Evolutionary conservation across 2,113 vertebrate species (phyloP).

Genomic region (Chlorodrepanis virens): DNA sequence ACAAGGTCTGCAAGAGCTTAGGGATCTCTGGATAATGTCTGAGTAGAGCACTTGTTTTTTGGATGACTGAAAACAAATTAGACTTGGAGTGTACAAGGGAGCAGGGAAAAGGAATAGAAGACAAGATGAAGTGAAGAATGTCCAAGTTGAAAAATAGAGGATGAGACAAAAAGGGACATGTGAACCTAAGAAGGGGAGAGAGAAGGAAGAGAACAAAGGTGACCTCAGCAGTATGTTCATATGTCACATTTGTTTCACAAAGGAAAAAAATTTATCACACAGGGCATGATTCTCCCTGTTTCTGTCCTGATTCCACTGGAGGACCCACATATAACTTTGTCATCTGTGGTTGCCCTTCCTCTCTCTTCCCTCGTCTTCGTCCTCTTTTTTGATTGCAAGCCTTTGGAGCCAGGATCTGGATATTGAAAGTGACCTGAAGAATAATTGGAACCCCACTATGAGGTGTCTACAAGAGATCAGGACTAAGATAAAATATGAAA

Average conservation of each 20-base stretch:
- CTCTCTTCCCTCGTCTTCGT: background rate
- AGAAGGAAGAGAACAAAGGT: background rate
- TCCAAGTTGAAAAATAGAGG: background rate
- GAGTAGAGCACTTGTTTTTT: background rate
- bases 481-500: background rate
- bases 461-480: background rate
- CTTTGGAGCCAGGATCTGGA: background rate
- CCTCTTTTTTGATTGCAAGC: background rate
- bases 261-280: background rate
- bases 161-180: background rate
- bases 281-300: background rate
- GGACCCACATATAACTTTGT: background rate
- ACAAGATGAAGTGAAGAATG: background rate
- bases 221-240: background rate
- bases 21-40: background rate
- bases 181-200: background rate
- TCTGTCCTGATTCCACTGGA: background rate
- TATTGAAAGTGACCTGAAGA: background rate
- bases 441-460: background rate
- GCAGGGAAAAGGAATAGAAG: background rate
- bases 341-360: background rate
- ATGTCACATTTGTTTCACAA: background rate
- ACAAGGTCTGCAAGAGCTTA: background rate
- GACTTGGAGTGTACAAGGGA: background rate
- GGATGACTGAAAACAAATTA: background rate